These are phyloP conservation scores for Temnothorax longispinosus DNA, from an alignment of 1,140 invertebrate genomes.

Conservation along the genomic window DNA sequence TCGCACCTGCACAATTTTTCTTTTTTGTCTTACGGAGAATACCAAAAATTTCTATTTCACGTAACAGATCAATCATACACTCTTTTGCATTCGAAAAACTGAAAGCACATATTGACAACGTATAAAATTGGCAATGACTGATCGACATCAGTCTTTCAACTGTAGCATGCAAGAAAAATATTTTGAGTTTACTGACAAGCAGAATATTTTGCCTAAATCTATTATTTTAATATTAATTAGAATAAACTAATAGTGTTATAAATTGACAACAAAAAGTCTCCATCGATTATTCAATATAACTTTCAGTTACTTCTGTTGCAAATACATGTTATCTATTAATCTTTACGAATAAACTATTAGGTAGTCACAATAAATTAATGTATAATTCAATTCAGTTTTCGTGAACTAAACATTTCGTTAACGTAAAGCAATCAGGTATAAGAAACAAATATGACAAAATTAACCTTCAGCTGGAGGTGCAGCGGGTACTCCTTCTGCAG, in stretches of 20 bases:
- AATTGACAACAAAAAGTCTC: neutral
- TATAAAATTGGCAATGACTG: slow-evolving; percentile 12
- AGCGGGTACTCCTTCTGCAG: slow-evolving; percentile 70
- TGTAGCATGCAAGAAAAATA: neutral
- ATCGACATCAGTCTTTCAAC: neutral
- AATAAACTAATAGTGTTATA: slow-evolving; percentile 40
- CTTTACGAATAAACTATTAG: neutral
- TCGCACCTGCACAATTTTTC: slow-evolving; percentile 40
- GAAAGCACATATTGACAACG: neutral
- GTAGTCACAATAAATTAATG: neutral
- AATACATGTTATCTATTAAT: slow-evolving; percentile 61
- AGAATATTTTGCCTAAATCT: neutral
- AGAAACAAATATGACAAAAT: too few species aligned
- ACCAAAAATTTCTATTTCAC: neutral
- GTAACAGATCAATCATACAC: neutral
- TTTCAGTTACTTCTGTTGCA: slow-evolving; percentile 50
- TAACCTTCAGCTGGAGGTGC: slow-evolving; percentile 77
- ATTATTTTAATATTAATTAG: slow-evolving; percentile 20
- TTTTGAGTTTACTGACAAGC: neutral
- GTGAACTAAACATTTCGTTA: neutral
- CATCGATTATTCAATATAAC: neutral
- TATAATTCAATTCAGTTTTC: neutral
- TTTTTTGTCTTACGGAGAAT: neutral
- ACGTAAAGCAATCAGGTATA: neutral
- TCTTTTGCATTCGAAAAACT: neutral